Conservation (phyloP, 37 sponge, comb jelly and placozoan species). For the Spongilla lacustris region DNA sequence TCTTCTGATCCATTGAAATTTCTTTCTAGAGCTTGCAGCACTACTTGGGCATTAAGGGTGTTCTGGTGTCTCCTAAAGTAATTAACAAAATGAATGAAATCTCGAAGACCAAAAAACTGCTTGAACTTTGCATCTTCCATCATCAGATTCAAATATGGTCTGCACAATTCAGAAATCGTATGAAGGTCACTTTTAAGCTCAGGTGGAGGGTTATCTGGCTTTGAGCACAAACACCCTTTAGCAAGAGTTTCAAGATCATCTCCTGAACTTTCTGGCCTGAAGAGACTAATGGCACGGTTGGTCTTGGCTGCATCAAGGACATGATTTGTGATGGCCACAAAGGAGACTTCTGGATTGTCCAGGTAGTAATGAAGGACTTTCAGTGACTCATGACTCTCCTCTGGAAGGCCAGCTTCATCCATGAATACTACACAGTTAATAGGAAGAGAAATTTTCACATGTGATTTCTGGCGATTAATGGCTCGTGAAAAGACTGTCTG, state of each 20-base stretch:
- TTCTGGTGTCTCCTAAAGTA: slow-evolving; percentile 60
- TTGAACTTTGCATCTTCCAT: slow-evolving; percentile 5
- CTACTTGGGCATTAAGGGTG: slow-evolving; percentile 59
- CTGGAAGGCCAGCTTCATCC: slow-evolving; percentile 96
- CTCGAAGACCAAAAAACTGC: slow-evolving; percentile 83
- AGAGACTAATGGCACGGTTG: slow-evolving; percentile 90
- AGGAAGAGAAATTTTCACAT: slow-evolving; percentile 51
- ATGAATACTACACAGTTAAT: slow-evolving; percentile 89
- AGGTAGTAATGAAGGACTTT: slow-evolving; percentile 92
- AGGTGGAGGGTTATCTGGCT: slow-evolving; percentile 53
- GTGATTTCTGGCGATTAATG: slow-evolving; percentile 66
- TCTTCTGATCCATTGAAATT: slow-evolving; percentile 85
- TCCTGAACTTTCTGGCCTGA: slow-evolving; percentile 61
- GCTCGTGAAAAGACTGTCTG: slow-evolving; percentile 87
- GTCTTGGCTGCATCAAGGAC: slow-evolving; percentile 94
- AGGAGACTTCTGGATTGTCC: slow-evolving; percentile 87
- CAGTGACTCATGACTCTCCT: slow-evolving; percentile 87
- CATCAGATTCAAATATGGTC: slow-evolving; percentile 49
- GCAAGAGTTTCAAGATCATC: slow-evolving; percentile 75
- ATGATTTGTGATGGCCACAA: slow-evolving; percentile 93
- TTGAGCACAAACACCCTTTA: slow-evolving; percentile 62
- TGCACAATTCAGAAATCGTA: slow-evolving; percentile 56
- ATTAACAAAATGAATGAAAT: slow-evolving; percentile 87
- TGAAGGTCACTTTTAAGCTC: slow-evolving; percentile 55
- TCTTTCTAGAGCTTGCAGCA: slow-evolving; percentile 85